phyloP scores from a whole-genome alignment of 1,140 invertebrate genomes.

The Drosophila tropicalis region DNA sequence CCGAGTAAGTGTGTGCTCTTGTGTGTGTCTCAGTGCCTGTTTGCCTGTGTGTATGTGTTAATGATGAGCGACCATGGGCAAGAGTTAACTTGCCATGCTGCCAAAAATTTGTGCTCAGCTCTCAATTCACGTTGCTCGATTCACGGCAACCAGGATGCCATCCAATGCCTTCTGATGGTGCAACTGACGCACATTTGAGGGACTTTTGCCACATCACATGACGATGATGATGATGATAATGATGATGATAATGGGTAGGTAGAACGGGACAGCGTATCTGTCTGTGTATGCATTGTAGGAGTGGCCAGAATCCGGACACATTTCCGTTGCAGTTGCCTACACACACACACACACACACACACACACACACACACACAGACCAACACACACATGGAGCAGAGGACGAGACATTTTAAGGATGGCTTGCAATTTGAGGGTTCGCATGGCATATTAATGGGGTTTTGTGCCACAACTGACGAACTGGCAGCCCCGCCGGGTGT shows the following conservation, averaged over 20 bases:
- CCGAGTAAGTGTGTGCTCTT: background rate
- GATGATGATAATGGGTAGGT: background rate
- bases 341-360: background rate
- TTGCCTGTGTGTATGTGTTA: conserved; percentile 49
- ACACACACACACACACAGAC: too few relatives aligned
- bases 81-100: conserved; percentile 65
- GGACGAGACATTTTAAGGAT: conserved; percentile 57
- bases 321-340: conserved; percentile 69
- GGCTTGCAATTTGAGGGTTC: conserved; percentile 76
- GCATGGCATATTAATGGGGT: conserved; percentile 73
- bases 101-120: conserved; percentile 50
- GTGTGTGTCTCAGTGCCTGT: conserved; percentile 12
- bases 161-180: conserved; percentile 34
- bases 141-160: conserved; percentile 21
- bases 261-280: background rate
- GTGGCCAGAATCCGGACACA: conserved; percentile 48
- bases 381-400: background rate
- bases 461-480: conserved; percentile 42
- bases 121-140: conserved; percentile 40
- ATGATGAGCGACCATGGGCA: conserved; percentile 63
- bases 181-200: conserved; percentile 54
- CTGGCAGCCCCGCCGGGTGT: conserved; percentile 27
- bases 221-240: background rate
- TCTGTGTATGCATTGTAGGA: conserved; percentile 39
- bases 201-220: conserved; percentile 33